Evolutionary conservation across 2,888 invertebrate genomes (phyloP).

Genomic region (Drosophila multiciliata): DNA sequence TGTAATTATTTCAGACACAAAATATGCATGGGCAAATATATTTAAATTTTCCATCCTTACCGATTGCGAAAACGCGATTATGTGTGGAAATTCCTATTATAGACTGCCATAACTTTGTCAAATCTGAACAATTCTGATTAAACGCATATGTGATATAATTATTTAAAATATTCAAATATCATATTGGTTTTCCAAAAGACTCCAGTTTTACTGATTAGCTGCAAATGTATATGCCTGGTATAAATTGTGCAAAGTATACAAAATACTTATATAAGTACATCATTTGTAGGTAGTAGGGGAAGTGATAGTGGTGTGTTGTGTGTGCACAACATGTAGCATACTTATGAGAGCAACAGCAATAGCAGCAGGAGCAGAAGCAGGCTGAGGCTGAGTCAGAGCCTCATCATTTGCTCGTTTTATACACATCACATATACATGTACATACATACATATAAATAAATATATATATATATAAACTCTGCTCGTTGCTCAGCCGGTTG

Average conservation of each 20-base stretch:
- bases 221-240: neutral
- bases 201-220: neutral
- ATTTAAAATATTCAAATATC: neutral
- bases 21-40: neutral
- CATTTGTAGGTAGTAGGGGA: neutral
- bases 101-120: neutral
- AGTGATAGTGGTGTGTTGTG: slow-evolving; percentile 23
- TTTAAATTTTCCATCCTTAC: no score
- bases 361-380: slow-evolving; percentile 31
- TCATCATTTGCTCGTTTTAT: slow-evolving; percentile 77
- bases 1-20: neutral
- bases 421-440: slow-evolving; percentile 3
- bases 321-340: slow-evolving; percentile 56
- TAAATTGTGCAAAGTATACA: slow-evolving; percentile 2
- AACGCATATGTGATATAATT: neutral
- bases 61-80: no score
- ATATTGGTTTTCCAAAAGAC: neutral
- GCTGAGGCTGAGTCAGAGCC: slow-evolving; percentile 31
- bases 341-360: slow-evolving; percentile 43
- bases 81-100: neutral
- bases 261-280: slow-evolving; percentile 14
- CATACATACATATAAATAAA: neutral
- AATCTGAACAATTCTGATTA: neutral
- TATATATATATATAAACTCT: slow-evolving; percentile 6
- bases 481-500: slow-evolving; percentile 24